Base-by-base conservation (phyloP, 2,888 invertebrate genomes). In the Meandrusa payeni region DNA sequence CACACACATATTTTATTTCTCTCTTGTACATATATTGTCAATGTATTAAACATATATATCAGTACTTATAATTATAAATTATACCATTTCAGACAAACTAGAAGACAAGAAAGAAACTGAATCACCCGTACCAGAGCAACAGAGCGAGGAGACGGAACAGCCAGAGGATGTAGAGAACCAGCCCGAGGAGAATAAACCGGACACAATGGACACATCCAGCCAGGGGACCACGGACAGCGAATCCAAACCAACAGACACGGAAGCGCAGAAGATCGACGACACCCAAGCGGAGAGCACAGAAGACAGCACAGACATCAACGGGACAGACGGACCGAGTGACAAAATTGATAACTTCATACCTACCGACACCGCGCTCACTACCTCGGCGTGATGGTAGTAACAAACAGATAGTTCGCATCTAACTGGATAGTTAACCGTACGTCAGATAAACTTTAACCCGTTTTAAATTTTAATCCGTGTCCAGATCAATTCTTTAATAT, bases 191-290 rank as follows among this genome's bases (percentile, higher is more conserved):
- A 48, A 61, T 7, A 73, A 76, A 48, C 61, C 69, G 0, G 80
- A 77, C 47, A 72, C 61, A 5, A 73, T 69, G 5, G 80, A 80
- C 65, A 70, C 76, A 0, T 73, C 78, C 12, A 80, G 79, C 57
- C 78, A 78, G 29, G 78, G 65, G 46, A 73, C 74, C 7, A 48
- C 48, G 7, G 58, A 59, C 38, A 55, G 57, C 38, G 59, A 61
- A 31, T 57, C 59, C 36, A 59, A 63, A 29, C 51, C 52, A 3
- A 54, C 44, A 24, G 46, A 24, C n/a, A 53, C 44, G 9, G 65
- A 60, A 23, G 61, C 56, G 0, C 65, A 64, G 3, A 60, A 60
- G 52, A 63, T 61, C 5, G 55, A 56, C 1, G 52, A 51, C 5
- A 50, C 32, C 17, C 51, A 52, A 10, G 9, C 23, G 10, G 39